Evolutionary conservation across 2,113 vertebrate species (phyloP).

Genomic region (Crotalus viridis): DNA sequence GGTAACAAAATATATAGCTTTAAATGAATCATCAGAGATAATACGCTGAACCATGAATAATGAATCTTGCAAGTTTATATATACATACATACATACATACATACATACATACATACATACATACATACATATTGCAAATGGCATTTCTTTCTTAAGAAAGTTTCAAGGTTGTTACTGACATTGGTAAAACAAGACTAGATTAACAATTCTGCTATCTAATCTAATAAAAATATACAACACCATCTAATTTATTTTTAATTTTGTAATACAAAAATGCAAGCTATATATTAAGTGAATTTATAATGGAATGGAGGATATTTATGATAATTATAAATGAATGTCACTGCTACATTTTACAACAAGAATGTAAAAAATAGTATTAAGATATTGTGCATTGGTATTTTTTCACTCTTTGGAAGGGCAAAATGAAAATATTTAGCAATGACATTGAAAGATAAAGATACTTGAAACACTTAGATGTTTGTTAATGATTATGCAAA

Average conservation of each 20-base stretch:
- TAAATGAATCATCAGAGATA: conserved; percentile 24
- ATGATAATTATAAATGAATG: not conserved
- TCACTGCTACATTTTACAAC: not conserved
- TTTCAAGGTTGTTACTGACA: not conserved
- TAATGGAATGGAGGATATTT: conserved; percentile 36
- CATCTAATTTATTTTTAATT: conserved; percentile 31
- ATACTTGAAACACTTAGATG: not conserved
- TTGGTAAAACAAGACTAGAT: not conserved
- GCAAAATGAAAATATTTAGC: not conserved
- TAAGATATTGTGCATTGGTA: not conserved
- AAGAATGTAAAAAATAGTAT: not conserved
- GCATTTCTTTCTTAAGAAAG: not conserved
- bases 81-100: not conserved
- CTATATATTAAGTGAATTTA: conserved; percentile 12
- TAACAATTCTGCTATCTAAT: conserved; percentile 2
- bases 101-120: no score
- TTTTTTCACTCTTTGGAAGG: not conserved
- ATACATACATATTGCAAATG: not conserved
- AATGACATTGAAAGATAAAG: not conserved
- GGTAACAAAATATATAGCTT: conserved; percentile 40
- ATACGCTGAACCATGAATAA: conserved; percentile 22
- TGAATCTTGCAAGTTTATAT: conserved; percentile 11
- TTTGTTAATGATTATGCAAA: not conserved
- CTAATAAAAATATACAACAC: conserved; percentile 14
- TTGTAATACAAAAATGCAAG: conserved; percentile 37